phyloP scores from a whole-genome alignment of 2,113 vertebrate species.

The Melanocharis versteri region DNA sequence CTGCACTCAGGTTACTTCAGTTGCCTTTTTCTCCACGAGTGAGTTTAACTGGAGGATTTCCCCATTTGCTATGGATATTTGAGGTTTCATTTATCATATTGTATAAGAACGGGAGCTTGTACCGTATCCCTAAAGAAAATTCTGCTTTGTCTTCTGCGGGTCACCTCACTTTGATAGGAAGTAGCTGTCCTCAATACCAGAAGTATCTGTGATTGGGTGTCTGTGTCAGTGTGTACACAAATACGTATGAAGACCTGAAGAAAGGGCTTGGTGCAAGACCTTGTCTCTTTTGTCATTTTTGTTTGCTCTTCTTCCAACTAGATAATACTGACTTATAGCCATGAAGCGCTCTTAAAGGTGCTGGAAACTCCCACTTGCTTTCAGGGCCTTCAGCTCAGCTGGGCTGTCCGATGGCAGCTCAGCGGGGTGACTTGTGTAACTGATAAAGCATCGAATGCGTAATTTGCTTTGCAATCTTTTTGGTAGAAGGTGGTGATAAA shows the following conservation, averaged over 20 bases:
- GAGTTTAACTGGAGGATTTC: background rate
- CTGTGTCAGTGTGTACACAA: background rate
- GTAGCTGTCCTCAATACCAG: background rate
- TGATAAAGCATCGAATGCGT: background rate
- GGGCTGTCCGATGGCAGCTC: background rate
- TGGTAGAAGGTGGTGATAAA: slow-evolving; percentile 47
- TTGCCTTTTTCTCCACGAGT: background rate
- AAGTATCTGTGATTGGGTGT: background rate
- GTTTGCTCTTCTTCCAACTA: background rate
- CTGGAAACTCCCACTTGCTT: background rate
- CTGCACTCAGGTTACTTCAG: background rate
- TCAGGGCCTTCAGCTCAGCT: background rate
- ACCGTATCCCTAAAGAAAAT: background rate
- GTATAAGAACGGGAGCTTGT: background rate
- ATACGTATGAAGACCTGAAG: accelerated
- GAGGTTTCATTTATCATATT: background rate
- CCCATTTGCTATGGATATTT: accelerated
- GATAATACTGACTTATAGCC: background rate
- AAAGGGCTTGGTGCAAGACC: background rate
- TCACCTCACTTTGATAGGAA: accelerated
- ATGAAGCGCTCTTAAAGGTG: background rate
- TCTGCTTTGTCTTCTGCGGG: background rate
- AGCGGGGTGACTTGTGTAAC: background rate
- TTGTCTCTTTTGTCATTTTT: background rate
- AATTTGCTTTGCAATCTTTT: slow-evolving; percentile 45